phyloP scores from a whole-genome alignment of 2,113 vertebrate genomes.

The Chloroceryle aenea region DNA sequence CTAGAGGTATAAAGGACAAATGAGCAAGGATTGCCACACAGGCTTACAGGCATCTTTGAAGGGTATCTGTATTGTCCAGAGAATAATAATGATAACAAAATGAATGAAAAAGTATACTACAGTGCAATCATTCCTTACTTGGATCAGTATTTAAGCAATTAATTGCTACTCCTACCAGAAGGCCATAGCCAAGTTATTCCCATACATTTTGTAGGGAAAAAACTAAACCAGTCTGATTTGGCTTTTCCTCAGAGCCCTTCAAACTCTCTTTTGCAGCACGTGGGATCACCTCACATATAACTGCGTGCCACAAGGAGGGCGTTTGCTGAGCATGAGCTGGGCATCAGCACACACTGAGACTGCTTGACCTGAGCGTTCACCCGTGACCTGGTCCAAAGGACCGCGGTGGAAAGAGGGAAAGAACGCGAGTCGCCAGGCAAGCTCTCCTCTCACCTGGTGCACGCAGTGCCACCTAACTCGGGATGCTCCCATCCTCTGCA shows the following conservation, averaged over 20 bases:
- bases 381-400: not conserved
- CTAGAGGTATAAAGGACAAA: not conserved
- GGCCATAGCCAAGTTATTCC: slow-evolving; percentile 31
- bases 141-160: slow-evolving; percentile 36
- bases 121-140: not conserved
- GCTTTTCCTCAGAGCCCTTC: not conserved
- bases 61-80: not conserved
- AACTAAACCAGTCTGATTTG: not conserved
- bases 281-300: not conserved
- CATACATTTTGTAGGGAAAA: slow-evolving; percentile 27
- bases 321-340: not conserved
- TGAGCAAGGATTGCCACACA: not conserved
- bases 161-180: slow-evolving; percentile 51
- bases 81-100: not conserved
- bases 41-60: slow-evolving; percentile 32
- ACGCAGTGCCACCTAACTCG: not conserved
- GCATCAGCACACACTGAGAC: not conserved
- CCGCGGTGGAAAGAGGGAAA: not conserved
- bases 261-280: not conserved
- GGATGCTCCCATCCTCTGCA: not conserved
- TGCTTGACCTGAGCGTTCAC: not conserved
- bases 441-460: not conserved
- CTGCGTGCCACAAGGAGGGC: not conserved
- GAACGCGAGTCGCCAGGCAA: not conserved
- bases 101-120: not conserved